phyloP scores from a whole-genome alignment of 2,797 vertebrate genomes.

The Aselliscus stoliczkanus region DNA sequence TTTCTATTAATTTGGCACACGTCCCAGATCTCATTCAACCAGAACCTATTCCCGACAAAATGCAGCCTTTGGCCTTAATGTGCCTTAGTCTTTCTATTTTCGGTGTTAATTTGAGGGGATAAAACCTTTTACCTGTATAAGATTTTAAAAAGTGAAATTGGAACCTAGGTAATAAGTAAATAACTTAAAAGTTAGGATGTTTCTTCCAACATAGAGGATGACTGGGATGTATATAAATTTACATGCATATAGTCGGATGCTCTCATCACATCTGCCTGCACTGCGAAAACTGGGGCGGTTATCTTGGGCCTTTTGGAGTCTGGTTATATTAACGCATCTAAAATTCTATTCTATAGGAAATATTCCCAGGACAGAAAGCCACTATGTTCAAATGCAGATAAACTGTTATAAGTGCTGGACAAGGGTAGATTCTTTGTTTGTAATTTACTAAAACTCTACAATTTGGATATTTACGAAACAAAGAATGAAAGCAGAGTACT shows the following conservation, averaged over 20 bases:
- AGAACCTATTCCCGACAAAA: conserved; percentile 94
- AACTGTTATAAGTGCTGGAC: not conserved
- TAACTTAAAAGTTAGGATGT: conserved; percentile 47
- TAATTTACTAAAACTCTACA: not conserved
- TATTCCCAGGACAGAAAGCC: not conserved
- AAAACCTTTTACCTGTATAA: conserved; percentile 68
- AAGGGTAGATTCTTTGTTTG: not conserved
- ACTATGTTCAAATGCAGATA: not conserved
- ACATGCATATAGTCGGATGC: not conserved
- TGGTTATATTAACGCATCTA: conserved; percentile 37
- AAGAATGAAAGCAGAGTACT: conserved; percentile 34
- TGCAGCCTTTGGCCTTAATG: conserved; percentile 91
- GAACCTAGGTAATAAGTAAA: conserved; percentile 76
- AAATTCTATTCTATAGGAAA: conserved; percentile 41
- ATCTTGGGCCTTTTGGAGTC: not conserved
- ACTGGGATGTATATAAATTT: conserved; percentile 56
- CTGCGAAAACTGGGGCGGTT: not conserved
- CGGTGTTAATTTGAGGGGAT: conserved; percentile 77
- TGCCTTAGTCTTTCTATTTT: conserved; percentile 82
- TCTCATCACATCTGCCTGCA: conserved; percentile 49
- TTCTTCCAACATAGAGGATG: conserved; percentile 57
- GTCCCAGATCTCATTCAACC: conserved; percentile 97
- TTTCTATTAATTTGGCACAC: conserved; percentile 95
- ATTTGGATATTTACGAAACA: not conserved
- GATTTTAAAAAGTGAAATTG: conserved; percentile 64